phyloP scores from a whole-genome alignment of 2,113 vertebrate species.

The Mustelus asterias region DNA sequence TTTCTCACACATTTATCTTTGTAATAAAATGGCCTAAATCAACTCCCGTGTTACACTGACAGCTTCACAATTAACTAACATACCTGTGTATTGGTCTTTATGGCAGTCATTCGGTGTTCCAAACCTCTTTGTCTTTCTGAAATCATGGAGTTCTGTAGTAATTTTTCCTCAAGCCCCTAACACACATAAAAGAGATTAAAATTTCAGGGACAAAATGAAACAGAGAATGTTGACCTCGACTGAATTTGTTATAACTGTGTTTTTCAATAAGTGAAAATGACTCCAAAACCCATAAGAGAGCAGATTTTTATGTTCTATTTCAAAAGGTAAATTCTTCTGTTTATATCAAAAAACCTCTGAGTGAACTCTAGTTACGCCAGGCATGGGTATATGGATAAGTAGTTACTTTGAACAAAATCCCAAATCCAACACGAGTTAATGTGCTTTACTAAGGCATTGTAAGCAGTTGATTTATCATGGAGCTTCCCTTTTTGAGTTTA shows the following conservation, averaged over 20 bases:
- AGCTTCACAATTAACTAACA: slow-evolving; percentile 36
- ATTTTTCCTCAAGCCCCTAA: slow-evolving; percentile 85
- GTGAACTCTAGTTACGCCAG: background rate
- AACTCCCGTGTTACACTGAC: background rate
- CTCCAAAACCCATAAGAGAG: background rate
- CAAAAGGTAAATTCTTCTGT: background rate
- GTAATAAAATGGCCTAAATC: background rate
- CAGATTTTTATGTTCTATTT: too few relatives aligned
- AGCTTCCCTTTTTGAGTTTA: background rate
- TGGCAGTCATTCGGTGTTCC: slow-evolving; percentile 78
- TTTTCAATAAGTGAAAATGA: background rate
- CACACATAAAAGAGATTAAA: slow-evolving; percentile 39
- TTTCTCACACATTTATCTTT: background rate
- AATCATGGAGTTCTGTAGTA: slow-evolving; percentile 74
- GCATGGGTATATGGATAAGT: background rate
- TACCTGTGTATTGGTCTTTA: slow-evolving; percentile 83
- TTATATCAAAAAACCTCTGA: background rate
- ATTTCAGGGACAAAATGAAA: background rate
- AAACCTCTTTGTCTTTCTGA: slow-evolving; percentile 81
- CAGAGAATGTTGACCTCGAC: background rate
- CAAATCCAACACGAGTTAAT: background rate
- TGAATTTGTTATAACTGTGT: background rate
- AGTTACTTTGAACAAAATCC: background rate
- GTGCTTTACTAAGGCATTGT: background rate
- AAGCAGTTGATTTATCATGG: background rate